phyloP scores from a whole-genome alignment of 2,888 invertebrate genomes.

The Clusia tigrina region DNA sequence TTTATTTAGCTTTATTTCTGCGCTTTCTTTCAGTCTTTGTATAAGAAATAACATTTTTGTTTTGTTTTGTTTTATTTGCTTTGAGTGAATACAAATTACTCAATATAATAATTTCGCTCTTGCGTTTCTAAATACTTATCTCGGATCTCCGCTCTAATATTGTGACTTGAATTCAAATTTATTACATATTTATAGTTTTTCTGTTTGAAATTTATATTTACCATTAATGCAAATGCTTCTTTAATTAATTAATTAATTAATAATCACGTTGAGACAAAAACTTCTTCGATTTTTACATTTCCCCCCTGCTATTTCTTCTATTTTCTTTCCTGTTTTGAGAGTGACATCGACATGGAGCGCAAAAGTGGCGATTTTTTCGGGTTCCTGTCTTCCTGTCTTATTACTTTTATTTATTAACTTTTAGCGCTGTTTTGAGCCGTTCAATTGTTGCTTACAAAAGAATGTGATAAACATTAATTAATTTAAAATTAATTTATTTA shows the following conservation, averaged over 20 bases:
- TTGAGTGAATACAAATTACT: conserved; percentile 1
- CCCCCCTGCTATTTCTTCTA: background rate
- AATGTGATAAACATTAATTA: background rate
- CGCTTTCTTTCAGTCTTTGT: conserved; percentile 61
- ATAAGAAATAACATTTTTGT: conserved; percentile 62
- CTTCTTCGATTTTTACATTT: too few relatives aligned
- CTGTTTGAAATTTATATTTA: too few relatives aligned
- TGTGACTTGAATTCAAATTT: too few relatives aligned
- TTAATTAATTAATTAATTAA: too few relatives aligned
- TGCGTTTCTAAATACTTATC: too few relatives aligned
- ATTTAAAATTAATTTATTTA: background rate
- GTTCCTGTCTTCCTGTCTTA: too few relatives aligned
- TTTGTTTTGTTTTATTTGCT: conserved; percentile 27
- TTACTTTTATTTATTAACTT: background rate
- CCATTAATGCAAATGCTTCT: too few relatives aligned
- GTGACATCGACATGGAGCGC: background rate
- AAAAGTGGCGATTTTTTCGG: background rate
- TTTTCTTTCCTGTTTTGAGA: background rate
- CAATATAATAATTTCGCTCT: conserved; percentile 18
- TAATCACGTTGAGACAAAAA: too few relatives aligned
- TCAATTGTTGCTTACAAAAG: too few relatives aligned
- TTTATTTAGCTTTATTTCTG: conserved; percentile 48
- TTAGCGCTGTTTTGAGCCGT: too few relatives aligned
- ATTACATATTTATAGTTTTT: too few relatives aligned
- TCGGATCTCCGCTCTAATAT: too few relatives aligned